phyloP scores from a whole-genome alignment of 2,797 vertebrate genomes.

The Poecilia velifera region DNA sequence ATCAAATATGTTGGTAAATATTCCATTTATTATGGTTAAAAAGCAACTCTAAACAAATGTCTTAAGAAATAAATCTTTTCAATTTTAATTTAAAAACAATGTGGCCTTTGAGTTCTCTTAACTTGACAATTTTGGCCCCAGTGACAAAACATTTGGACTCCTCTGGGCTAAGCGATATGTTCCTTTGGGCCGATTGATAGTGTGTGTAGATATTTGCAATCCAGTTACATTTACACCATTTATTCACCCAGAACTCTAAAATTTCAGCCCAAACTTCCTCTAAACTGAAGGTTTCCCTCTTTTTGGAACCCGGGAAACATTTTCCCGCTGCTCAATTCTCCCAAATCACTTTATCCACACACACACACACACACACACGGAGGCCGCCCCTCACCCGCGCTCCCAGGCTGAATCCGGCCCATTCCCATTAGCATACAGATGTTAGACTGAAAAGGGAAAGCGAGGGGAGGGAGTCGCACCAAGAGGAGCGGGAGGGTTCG shows the following conservation, averaged over 20 bases:
- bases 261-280: conserved; percentile 8
- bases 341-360: conserved; percentile 39
- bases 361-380: conserved; percentile 7
- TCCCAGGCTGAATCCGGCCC: conserved; percentile 59
- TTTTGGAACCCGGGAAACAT: conserved; percentile 13
- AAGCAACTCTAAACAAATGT: too few relatives aligned
- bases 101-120: too few relatives aligned
- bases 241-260: conserved; percentile 3
- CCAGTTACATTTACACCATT: neutral
- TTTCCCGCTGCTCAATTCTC: conserved; percentile 43
- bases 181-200: too few relatives aligned
- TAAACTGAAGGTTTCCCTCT: conserved; percentile 20
- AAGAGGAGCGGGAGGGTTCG: conserved; percentile 47
- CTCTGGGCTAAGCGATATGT: too few relatives aligned
- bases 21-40: too few relatives aligned
- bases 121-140: too few relatives aligned
- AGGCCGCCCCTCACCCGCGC: conserved; percentile 55
- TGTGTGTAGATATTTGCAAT: neutral
- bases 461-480: conserved; percentile 30
- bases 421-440: conserved; percentile 85
- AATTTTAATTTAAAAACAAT: too few relatives aligned
- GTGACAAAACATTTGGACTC: too few relatives aligned
- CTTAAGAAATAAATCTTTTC: too few relatives aligned
- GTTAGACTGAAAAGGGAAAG: conserved; percentile 79
- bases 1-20: too few relatives aligned